phyloP scores from a whole-genome alignment of 2,797 vertebrate species.

The Botia kubotai region DNA sequence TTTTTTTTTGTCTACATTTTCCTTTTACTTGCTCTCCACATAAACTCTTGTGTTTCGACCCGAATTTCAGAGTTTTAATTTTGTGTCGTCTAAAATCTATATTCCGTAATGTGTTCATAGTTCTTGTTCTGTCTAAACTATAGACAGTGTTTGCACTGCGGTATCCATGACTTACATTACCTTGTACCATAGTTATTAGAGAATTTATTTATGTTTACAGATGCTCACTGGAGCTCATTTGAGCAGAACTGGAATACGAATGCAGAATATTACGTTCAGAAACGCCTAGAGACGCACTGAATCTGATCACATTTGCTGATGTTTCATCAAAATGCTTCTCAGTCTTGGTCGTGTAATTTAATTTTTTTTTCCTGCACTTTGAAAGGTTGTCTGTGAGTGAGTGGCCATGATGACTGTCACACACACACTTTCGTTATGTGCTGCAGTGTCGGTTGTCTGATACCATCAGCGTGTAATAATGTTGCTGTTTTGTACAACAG shows the following conservation, averaged over 20 bases:
- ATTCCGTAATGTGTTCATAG: conserved; percentile 28
- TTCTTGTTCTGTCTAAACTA: conserved; percentile 36
- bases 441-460: not conserved
- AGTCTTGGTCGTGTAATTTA: not conserved
- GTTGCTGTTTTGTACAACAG: conserved; percentile 10
- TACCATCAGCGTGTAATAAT: not conserved
- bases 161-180: conserved; percentile 56
- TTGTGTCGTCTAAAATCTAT: conserved; percentile 12
- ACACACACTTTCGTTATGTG: conserved; percentile 17
- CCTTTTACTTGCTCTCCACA: conserved; percentile 9
- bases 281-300: not conserved
- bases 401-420: not conserved
- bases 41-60: not conserved
- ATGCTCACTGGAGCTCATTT: conserved; percentile 36
- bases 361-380: conserved; percentile 31
- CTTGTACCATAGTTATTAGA: conserved; percentile 68
- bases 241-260: conserved; percentile 40
- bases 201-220: conserved; percentile 71
- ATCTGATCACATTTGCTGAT: not conserved
- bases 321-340: conserved; percentile 4
- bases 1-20: conserved; percentile 4
- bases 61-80: conserved; percentile 40
- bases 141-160: conserved; percentile 60
- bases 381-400: not conserved
- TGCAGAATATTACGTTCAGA: conserved; percentile 10